Evolutionary conservation across 2,113 vertebrate genomes (phyloP), one percentile per base, ranked within the genome.

Genomic region (Puffinus mauretanicus): DNA sequence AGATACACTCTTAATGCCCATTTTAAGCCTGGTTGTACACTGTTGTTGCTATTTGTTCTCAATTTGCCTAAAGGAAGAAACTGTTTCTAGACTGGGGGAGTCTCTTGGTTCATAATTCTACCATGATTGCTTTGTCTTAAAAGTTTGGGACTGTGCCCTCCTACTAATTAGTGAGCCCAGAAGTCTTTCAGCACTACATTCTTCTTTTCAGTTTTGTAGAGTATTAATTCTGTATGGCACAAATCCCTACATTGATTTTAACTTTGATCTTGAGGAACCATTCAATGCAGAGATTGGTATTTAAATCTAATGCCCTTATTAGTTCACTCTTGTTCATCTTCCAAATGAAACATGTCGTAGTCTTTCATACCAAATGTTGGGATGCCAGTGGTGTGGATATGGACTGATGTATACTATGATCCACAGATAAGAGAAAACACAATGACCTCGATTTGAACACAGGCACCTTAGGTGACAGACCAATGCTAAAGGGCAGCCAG

Each of bases 401-500:
- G 17, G 71, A 42, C 46, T 81, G 86, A 93, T 96, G 86, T 88
- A 55, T 55, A 76, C 19, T 57, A 62, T 18, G 44, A 85, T 57
- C 34, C 30, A 17, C 46, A 91, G 55, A 93, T 25, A 64, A 86
- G 73, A 90, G 55, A 70, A 71, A 65, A 64, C 58, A 67, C 11
- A 22, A 70, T 46, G 67, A 93, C 95, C 96, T 96, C 88, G 94
- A 96, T 90, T 93, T 97, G 83, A 80, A n/a, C 71, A 88, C 34
- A 69, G 85, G 73, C 96, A 95, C 96, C 92, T 95, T 88, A 92
- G 91, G 86, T 95, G 92, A 97, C 84, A 94, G 86, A 71, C 79
- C 94, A 77, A 44, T 47, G 76, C 96, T 86, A 96, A 95, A 96
- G 96, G 96, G 94, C 89, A 97, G 88, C 38, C 42, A 94, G 78